Percentiles rank a stretch among this genome's conserved stretches.
Evolutionary conservation across 2,113 vertebrate genomes (phyloP).

Genomic region (Grammomys surdaster): DNA sequence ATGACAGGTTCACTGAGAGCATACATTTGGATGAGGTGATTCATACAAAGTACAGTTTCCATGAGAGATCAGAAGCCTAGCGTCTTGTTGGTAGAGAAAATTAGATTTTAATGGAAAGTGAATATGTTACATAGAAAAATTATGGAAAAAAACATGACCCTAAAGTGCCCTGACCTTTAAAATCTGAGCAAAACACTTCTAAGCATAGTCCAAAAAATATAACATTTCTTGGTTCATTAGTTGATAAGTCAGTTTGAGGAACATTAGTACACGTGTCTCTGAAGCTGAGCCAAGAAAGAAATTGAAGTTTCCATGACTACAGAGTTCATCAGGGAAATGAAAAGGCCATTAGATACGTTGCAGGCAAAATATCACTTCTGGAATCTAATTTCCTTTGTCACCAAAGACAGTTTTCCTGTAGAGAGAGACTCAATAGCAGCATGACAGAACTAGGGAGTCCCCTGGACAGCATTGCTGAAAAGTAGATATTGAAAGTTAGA

Average conservation of each 20-base stretch:
- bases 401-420: not conserved
- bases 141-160: conserved; percentile 58
- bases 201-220: conserved; percentile 4
- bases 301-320: conserved; percentile 67
- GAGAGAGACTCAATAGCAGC: not conserved
- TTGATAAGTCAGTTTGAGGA: conserved; percentile 69
- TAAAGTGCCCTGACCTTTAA: conserved; percentile 64
- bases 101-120: conserved; percentile 67
- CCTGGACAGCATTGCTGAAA: not conserved
- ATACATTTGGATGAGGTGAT: conserved; percentile 74
- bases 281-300: conserved; percentile 63
- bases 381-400: conserved; percentile 46
- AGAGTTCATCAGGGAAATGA: conserved; percentile 63
- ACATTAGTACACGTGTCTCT: conserved; percentile 58
- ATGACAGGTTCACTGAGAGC: conserved; percentile 72
- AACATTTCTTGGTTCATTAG: conserved; percentile 70
- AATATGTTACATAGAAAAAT: conserved; percentile 65
- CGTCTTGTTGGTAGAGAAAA: conserved; percentile 59
- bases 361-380: conserved; percentile 65
- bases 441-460: not conserved
- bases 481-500: conserved; percentile 15
- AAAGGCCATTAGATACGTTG: conserved; percentile 52
- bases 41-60: conserved; percentile 52
- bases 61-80: conserved; percentile 55
- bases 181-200: conserved; percentile 63